Evolutionary conservation across 2,797 vertebrate species (phyloP).

Genomic region (Gambusia yucatana): DNA sequence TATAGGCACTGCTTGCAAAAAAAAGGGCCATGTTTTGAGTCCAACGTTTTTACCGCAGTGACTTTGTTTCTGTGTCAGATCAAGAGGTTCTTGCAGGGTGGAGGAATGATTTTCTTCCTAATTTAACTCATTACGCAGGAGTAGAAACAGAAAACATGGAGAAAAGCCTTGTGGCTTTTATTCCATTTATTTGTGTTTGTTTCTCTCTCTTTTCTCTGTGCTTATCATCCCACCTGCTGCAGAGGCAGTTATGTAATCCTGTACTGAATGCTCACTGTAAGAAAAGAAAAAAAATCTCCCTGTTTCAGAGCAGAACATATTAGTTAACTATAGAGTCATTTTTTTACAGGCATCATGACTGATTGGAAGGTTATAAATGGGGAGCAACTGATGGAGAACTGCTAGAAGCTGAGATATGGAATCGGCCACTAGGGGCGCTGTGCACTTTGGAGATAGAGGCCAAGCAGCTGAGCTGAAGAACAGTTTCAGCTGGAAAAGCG

Average conservation of each 20-base stretch:
- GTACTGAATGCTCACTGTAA: slow-evolving; percentile 10
- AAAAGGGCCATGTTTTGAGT: slow-evolving; percentile 9
- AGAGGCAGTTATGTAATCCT: slow-evolving; percentile 21
- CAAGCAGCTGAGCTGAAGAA: slow-evolving; percentile 13
- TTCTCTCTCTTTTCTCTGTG: background rate
- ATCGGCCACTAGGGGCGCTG: slow-evolving; percentile 57
- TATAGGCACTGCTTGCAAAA: slow-evolving; percentile 25
- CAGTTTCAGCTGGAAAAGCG: background rate
- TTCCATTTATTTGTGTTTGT: slow-evolving; percentile 3
- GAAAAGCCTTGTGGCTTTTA: background rate
- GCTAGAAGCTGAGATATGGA: background rate
- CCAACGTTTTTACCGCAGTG: slow-evolving; percentile 49
- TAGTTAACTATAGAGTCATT: slow-evolving; percentile 6
- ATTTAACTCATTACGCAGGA: slow-evolving; percentile 11
- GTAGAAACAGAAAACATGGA: slow-evolving; percentile 16
- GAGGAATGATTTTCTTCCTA: slow-evolving; percentile 11
- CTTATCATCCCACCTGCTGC: slow-evolving; percentile 35
- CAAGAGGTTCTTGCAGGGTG: slow-evolving; percentile 22
- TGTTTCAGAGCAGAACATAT: background rate
- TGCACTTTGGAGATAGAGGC: slow-evolving; percentile 38
- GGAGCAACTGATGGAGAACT: background rate
- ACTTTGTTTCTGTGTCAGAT: slow-evolving; percentile 37
- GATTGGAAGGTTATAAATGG: background rate
- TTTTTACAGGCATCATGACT: background rate
- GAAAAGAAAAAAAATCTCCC: slow-evolving; percentile 6